Evolutionary conservation across 2,113 vertebrate species (phyloP), one percentile per base, ranked within the genome.

Genomic region (Vombatus ursinus): DNA sequence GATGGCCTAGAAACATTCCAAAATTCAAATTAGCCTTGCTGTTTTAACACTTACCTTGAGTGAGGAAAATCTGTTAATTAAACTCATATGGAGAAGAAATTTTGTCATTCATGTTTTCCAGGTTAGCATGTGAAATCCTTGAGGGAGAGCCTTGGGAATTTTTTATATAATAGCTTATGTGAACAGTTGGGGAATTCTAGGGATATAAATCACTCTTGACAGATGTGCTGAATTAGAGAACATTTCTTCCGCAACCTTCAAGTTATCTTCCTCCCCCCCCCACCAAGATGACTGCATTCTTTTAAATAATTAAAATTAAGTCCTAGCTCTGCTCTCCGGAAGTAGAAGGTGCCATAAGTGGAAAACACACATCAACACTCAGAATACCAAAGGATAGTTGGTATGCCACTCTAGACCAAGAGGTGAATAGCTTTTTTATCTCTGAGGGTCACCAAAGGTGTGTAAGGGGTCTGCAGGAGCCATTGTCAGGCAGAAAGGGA

Each of bases 311-410:
- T 93, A 89, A 77, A 44, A 90, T 0, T 1, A 16, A 23, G 48
- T 4, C 10, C 22, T 1, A 54, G 37, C 16, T 50, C 22, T 0
- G 0, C 22, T 9, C 44, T 9, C 44, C 48, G 24, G 9, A 22
- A 90, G 4, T 10, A 8, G 1, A 2, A 31, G 47, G 53, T 26
- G 11, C 52, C 52, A 48, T 44, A 44, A 19, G n/a, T 77, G 68
- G 37, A 77, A n/a, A 77, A 77, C 37, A 68, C 11, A 68, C 28
- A 37, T 68, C 57, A 68, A 37, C 57, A 31, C 31, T 68, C 8
- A 28, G 2, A 68, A 68, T 68, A 68, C 57, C 57, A 37, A 68
- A 37, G 11, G 28, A 68, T 11, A 61, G 26, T 31, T 61, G 26
- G 7, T 68, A 68, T 37, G 57, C 57, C 57, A 77, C 68, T 44